Evolutionary conservation across 1,140 invertebrate species (phyloP), one percentile per base, ranked within the genome.

Genomic region (Zaprionus gabonicus): DNA sequence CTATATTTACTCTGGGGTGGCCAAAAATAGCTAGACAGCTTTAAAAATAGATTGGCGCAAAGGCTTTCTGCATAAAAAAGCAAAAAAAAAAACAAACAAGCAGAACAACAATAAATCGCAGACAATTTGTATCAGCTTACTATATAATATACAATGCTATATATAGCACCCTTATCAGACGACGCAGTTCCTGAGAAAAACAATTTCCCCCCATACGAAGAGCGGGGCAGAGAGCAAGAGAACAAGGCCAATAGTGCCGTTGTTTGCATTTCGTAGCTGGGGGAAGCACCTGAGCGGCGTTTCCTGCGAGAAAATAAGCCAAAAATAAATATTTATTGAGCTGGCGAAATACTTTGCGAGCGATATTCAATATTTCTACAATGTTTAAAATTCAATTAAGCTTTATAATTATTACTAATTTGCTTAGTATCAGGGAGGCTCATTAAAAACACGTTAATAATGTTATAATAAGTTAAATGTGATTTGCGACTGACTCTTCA

Each of bases 131-230:
- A 79, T 86, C 67, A 76, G 71, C 60, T 28, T 31, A 44, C 12
- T 38, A 49, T 67, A 28, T 68, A 20, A 1, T 44, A 9, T 17
- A 51, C 10, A 12, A 51, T 23, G 5, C 46, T 23, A 56, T 56
- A 25, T 73, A 44, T 31, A 62, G 36, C 20, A 25, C 64, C 60
- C 56, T 83, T 86, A 86, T 86, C 83, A 75, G 77, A 23, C 60
- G 55, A 46, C 73, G 68, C 76, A 75, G 62, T 86, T 86, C 73
- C 81, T 49, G 60, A 70, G 83, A 88, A 86, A 77, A 88, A 78
- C 70, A 71, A 74, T 51, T 51, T 20, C 0, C 17, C 7, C 7
- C 7, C 46, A 12, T n/a, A 23, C 7, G 44, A 20, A n/a, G 5
- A 17, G 44, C 7, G 9, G 41, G 1, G 41, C n/a, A 13, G 6